Evolutionary conservation across 2,113 vertebrate species (phyloP), one percentile per base, ranked within the genome.

Genomic region (Sialia sialis): DNA sequence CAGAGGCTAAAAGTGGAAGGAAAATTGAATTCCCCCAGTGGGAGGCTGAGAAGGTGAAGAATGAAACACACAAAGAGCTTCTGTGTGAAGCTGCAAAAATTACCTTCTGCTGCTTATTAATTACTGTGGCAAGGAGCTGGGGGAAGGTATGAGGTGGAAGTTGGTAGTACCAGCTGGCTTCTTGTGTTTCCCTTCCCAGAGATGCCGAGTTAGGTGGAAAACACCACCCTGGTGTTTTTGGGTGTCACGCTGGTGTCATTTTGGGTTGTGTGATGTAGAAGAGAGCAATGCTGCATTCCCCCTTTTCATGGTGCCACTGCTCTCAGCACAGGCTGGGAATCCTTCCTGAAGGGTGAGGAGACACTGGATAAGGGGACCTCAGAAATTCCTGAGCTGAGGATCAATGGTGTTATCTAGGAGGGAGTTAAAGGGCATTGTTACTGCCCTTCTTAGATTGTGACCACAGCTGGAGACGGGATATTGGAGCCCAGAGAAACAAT

Each of bases 1-100:
- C 63, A 66, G 52, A 78, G 44, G 46, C 62, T 95, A 89, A 91
- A 74, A 77, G 9, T 80, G 68, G 64, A 84, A 95, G 41, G 67
- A 97, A 92, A 92, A 89, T 94, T 63, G 86, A 84, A 92, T 84
- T 9, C 16, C 30, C 26, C 8, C 23, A 49, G 55, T 56, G 74
- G 90, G 51, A 91, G 73, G 34, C 82, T 93, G 84, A 84, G 72
- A 90, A 86, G 94, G 39, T 1, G 0, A 96, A 85, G 62, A 85
- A 79, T 34, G 58, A 89, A 75, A 66, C 67, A 51, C 27, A 13
- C 54, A 60, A 60, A 76, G 83, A 90, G 9, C 62, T 78, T 75
- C 70, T 77, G 25, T 52, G n/a, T 79, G 74, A 60, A 92, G 63
- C 84, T 68, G 74, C 62, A 93, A 66, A 68, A 90, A 81, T 39